Evolutionary conservation across 1,140 invertebrate genomes (phyloP).

Genomic region (Meloidogyne chitwoodi): DNA sequence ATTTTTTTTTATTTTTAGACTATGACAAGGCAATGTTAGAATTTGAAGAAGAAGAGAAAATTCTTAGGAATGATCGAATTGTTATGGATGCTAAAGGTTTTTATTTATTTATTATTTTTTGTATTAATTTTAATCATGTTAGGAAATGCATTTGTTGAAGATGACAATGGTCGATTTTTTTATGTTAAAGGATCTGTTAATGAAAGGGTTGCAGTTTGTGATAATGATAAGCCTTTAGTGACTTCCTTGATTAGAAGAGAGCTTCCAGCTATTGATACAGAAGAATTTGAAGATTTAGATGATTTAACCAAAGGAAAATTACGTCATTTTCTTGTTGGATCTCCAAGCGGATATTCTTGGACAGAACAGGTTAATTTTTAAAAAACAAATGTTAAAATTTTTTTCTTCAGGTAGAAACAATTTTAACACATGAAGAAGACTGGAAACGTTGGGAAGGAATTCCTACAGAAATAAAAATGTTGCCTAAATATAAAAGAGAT

Average conservation of each 20-base stretch:
- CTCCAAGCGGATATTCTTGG: conserved; percentile 58
- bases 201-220: conserved; percentile 47
- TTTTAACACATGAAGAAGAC: conserved; percentile 44
- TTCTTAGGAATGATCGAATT: conserved; percentile 45
- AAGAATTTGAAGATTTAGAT: conserved; percentile 54
- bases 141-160: conserved; percentile 57
- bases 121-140: neutral
- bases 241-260: conserved; percentile 51
- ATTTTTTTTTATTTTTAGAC: conserved; percentile 35
- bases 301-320: conserved; percentile 48
- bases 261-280: conserved; percentile 51
- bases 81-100: conserved; percentile 54
- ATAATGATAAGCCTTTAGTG: conserved; percentile 53
- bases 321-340: conserved; percentile 55
- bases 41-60: conserved; percentile 45
- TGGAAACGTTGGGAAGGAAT: conserved; percentile 39
- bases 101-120: neutral
- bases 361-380: conserved; percentile 40
- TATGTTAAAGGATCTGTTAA: conserved; percentile 48
- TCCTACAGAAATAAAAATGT: conserved; percentile 51
- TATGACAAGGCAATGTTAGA: conserved; percentile 47
- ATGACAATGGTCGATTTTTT: conserved; percentile 56
- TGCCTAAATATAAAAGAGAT: conserved; percentile 42
- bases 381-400: neutral
- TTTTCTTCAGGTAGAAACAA: conserved; percentile 47